Percentiles rank a stretch among this genome's conserved stretches.
Conservation (phyloP, 2,113 vertebrate species). For the Chionis minor region DNA sequence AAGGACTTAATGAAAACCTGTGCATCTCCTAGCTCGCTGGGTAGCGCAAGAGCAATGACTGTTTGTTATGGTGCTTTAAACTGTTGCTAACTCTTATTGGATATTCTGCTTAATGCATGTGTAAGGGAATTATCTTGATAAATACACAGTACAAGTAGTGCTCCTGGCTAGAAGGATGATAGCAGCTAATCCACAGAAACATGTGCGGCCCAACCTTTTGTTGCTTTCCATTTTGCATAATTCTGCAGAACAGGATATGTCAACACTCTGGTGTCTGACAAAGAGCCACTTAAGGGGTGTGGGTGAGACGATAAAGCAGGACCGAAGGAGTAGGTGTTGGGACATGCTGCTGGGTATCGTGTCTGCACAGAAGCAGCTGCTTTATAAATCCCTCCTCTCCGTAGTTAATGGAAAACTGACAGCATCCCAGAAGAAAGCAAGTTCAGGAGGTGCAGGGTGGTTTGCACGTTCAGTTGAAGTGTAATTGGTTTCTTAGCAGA, state of each 20-base stretch:
- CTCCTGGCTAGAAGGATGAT: neutral
- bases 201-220: neutral
- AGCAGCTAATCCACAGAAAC: conserved; percentile 33
- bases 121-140: neutral
- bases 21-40: accelerated
- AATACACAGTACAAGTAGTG: neutral
- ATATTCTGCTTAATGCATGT: neutral
- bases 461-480: accelerated
- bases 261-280: neutral
- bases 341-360: conserved; percentile 14
- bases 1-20: neutral
- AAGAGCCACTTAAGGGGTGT: conserved; percentile 1
- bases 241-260: neutral
- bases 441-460: neutral
- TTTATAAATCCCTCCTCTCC: neutral
- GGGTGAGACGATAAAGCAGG: neutral
- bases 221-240: neutral
- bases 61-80: neutral
- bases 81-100: neutral
- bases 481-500: neutral
- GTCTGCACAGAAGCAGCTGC: conserved; percentile 4
- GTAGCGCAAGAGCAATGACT: accelerated
- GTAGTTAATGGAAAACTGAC: neutral
- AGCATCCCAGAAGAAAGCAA: neutral
- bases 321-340: conserved; percentile 28